Evolutionary conservation across 1,140 invertebrate species (phyloP).

Genomic region (Drosophila navojoa): DNA sequence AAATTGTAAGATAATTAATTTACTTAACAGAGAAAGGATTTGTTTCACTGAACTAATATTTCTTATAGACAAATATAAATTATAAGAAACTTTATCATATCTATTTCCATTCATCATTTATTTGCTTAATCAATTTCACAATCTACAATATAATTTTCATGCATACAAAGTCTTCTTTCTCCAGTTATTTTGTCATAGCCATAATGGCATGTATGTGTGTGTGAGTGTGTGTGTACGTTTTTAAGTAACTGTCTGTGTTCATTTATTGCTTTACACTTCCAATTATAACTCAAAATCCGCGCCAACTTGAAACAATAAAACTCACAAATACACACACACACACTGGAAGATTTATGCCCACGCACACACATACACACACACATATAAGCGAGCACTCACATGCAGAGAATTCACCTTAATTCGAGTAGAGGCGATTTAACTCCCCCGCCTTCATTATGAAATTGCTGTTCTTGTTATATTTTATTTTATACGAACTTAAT

Average conservation of each 20-base stretch:
- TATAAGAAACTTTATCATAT: no score
- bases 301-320: constrained; percentile 75
- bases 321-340: constrained; percentile 53
- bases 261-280: constrained; percentile 79
- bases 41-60: no score
- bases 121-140: not conserved
- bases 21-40: no score
- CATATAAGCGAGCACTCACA: not conserved
- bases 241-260: constrained; percentile 19
- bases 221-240: not conserved
- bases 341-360: constrained; percentile 61
- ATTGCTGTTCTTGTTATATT: constrained; percentile 64
- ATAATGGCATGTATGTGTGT: not conserved
- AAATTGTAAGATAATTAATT: no score
- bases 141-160: not conserved
- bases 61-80: no score
- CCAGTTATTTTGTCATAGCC: not conserved
- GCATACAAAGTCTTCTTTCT: not conserved
- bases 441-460: constrained; percentile 63
- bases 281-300: constrained; percentile 76
- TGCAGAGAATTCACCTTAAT: constrained; percentile 71
- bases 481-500: constrained; percentile 82
- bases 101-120: not conserved
- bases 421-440: constrained; percentile 79
- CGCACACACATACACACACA: constrained; percentile 36